phyloP scores from a whole-genome alignment of 2,797 vertebrate species.

The Lacerta bilineata region DNA sequence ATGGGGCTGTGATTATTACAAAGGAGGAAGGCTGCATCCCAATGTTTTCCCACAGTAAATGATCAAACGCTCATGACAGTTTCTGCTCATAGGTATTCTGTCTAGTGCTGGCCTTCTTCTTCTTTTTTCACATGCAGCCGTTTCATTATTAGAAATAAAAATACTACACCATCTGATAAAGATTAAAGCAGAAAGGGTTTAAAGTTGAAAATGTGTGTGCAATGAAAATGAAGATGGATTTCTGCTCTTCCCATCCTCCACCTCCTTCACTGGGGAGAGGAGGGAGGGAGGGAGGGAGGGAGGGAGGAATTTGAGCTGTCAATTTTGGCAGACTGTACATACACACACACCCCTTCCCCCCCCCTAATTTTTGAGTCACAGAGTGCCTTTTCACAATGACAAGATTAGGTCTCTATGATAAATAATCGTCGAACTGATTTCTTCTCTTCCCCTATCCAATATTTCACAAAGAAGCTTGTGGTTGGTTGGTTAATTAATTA shows the following conservation, averaged over 20 bases:
- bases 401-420: constrained; percentile 51
- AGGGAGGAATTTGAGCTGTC: constrained; percentile 44
- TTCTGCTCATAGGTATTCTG: constrained; percentile 64
- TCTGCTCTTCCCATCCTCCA: background rate
- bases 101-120: constrained; percentile 54
- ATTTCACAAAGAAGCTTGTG: background rate
- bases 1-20: constrained; percentile 47
- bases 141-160: constrained; percentile 61
- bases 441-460: constrained; percentile 33
- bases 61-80: constrained; percentile 68
- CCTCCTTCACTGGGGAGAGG: background rate
- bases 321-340: constrained; percentile 22
- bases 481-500: background rate
- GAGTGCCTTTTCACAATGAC: constrained; percentile 41
- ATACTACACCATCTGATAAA: constrained; percentile 55
- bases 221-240: background rate
- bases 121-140: constrained; percentile 52
- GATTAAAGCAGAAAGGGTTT: constrained; percentile 67
- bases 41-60: constrained; percentile 52
- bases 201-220: constrained; percentile 51
- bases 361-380: constrained; percentile 47
- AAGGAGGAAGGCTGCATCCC: constrained; percentile 57
- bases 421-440: constrained; percentile 45
- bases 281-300: constrained; percentile 23
- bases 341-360: background rate